Conservation (phyloP, 2,888 invertebrate species). For the Thecophora atra region DNA sequence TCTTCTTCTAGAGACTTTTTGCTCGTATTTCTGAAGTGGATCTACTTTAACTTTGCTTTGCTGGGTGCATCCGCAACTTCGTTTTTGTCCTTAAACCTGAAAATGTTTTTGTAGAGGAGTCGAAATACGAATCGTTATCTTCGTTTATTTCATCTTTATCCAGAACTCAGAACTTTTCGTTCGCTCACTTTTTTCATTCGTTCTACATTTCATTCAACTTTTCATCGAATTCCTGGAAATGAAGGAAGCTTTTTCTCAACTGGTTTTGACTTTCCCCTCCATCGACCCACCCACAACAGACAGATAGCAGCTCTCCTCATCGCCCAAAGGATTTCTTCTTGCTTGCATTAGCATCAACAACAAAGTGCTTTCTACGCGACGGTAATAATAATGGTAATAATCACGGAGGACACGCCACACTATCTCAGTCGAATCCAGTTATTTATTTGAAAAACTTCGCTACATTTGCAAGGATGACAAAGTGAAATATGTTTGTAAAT, state of each 20-base stretch:
- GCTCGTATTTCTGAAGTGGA: no score
- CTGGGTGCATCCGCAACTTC: no score
- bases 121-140: not conserved
- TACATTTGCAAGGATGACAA: not conserved
- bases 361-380: not conserved
- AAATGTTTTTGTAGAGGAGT: no score
- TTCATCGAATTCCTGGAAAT: not conserved
- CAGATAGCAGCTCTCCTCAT: no score
- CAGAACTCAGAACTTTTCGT: no score
- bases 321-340: not conserved
- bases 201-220: no score
- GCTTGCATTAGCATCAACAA: not conserved
- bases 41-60: no score
- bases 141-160: conserved; percentile 1
- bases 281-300: not conserved
- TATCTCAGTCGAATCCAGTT: not conserved
- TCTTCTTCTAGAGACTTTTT: no score
- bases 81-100: no score
- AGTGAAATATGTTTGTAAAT: not conserved
- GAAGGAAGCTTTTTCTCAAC: not conserved
- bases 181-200: no score
- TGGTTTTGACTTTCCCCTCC: not conserved
- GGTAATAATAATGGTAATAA: not conserved
- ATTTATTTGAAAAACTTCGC: conserved; percentile 13
- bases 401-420: not conserved